phyloP scores from a whole-genome alignment of 2,888 invertebrate genomes.

The Nomada fabriciana region DNA sequence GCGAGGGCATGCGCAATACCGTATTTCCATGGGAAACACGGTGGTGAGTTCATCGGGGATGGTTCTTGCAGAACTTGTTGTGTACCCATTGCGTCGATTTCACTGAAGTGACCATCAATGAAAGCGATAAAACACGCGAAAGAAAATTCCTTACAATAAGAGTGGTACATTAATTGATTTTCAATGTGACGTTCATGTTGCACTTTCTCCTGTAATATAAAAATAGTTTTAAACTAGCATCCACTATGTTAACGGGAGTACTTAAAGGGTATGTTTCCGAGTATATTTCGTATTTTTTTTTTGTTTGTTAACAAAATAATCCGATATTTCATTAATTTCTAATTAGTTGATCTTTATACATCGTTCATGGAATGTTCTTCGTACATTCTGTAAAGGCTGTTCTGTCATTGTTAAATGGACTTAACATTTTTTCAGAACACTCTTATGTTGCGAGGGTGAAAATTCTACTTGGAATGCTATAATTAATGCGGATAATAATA shows the following conservation, averaged over 20 bases:
- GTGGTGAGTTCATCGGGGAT: slow-evolving; percentile 53
- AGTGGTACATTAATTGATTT: neutral
- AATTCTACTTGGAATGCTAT: slow-evolving; percentile 41
- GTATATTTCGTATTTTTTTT: neutral
- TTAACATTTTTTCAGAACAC: slow-evolving; percentile 47
- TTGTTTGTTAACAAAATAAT: neutral
- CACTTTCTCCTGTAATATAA: neutral
- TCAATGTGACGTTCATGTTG: neutral
- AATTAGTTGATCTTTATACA: neutral
- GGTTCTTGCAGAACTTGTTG: slow-evolving; percentile 57
- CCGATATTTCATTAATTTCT: neutral
- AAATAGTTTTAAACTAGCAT: slow-evolving; percentile 16
- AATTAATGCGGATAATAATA: slow-evolving; percentile 17
- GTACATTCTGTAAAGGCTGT: neutral
- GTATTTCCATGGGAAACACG: slow-evolving; percentile 40
- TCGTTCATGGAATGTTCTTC: neutral
- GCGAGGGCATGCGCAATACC: slow-evolving; percentile 63
- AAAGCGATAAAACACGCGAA: neutral
- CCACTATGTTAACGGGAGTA: slow-evolving; percentile 62
- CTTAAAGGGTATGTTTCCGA: slow-evolving; percentile 59
- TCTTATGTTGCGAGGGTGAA: slow-evolving; percentile 59
- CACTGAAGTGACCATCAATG: slow-evolving; percentile 12
- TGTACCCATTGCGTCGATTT: slow-evolving; percentile 37
- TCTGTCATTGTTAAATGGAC: neutral
- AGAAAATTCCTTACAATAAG: neutral